Conservation (phyloP, 1,140 invertebrate genomes). For the Musca domestica region DNA sequence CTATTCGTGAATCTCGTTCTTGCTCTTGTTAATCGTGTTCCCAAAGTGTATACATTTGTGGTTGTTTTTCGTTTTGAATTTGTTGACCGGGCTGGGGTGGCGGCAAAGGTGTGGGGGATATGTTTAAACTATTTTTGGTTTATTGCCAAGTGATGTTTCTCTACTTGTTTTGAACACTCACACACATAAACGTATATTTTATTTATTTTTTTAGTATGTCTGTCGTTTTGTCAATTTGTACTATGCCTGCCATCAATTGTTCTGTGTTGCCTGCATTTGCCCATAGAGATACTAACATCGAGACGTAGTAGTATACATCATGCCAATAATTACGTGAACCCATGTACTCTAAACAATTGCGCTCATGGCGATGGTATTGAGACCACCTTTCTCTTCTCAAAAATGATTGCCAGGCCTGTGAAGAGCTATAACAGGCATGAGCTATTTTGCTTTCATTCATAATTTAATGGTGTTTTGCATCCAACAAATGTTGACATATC, state of each 20-base stretch:
- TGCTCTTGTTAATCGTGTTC: too few species aligned
- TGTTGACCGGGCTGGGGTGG: neutral
- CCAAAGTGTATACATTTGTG: neutral
- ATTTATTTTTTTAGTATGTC: neutral
- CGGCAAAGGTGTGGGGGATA: neutral
- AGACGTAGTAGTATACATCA: neutral
- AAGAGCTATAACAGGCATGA: too few species aligned
- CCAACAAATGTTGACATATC: too few species aligned
- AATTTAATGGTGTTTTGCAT: too few species aligned
- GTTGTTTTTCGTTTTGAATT: constrained; percentile 10
- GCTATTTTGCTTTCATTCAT: too few species aligned
- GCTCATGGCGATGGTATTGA: too few species aligned
- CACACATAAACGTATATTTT: neutral
- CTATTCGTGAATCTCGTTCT: neutral
- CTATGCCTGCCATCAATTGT: too few species aligned
- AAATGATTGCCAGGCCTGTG: too few species aligned
- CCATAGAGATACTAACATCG: too few species aligned
- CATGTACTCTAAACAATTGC: neutral
- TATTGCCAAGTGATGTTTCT: constrained; percentile 14
- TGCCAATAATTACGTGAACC: constrained; percentile 15
- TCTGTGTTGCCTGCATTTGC: too few species aligned
- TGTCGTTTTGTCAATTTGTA: too few species aligned
- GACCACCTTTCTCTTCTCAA: too few species aligned
- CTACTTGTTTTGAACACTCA: neutral
- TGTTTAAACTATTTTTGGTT: constrained; percentile 3